Evolutionary conservation across 2,797 vertebrate genomes (phyloP).

Genomic region (Pangasius larnaudii): DNA sequence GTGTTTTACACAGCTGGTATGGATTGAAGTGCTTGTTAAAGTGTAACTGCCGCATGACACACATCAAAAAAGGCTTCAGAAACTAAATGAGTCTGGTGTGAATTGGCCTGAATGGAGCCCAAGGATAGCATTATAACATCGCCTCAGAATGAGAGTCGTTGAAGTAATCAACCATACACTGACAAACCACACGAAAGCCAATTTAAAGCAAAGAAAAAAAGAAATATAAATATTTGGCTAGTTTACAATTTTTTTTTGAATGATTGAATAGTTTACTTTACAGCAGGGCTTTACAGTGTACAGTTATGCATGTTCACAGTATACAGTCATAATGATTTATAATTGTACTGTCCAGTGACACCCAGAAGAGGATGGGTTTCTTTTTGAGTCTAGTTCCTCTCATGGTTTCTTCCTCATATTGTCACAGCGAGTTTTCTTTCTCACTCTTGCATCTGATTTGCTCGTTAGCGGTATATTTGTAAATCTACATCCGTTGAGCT

Average conservation of each 20-base stretch:
- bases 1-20: neutral
- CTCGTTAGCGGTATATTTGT: neutral
- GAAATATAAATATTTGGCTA: neutral
- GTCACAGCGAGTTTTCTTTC: neutral
- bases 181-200: neutral
- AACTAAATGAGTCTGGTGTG: constrained; percentile 1
- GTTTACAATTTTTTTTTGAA: neutral
- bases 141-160: neutral
- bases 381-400: neutral
- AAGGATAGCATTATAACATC: neutral
- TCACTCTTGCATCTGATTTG: neutral
- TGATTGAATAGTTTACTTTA: neutral
- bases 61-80: neutral
- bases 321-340: neutral
- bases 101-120: neutral
- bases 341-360: neutral
- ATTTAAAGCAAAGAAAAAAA: neutral
- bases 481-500: neutral
- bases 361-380: neutral
- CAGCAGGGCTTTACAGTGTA: neutral
- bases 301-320: neutral
- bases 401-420: neutral
- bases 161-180: neutral
- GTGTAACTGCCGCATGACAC: neutral
- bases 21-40: neutral